Percentiles rank a stretch among this genome's conserved stretches.
Conservation (phyloP, 1,140 invertebrate species). For the Lasioglossum baleicum region DNA sequence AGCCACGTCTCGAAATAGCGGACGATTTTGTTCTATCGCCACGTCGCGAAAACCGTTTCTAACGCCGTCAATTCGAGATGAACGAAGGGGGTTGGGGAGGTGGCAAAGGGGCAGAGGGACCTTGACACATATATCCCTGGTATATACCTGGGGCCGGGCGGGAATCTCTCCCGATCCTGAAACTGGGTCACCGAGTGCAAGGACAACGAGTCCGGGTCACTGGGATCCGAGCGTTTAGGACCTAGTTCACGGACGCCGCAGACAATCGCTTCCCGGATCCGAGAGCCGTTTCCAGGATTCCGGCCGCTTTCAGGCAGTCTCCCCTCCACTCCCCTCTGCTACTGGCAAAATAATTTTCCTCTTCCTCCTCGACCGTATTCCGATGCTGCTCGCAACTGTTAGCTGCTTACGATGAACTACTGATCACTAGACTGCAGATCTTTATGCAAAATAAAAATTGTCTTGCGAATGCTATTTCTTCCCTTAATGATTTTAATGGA, state of each 20-base stretch:
- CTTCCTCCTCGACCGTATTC: neutral
- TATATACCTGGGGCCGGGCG: constrained; percentile 59
- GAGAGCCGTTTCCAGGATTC: constrained; percentile 13
- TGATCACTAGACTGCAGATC: too few relatives aligned
- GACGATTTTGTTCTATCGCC: constrained; percentile 18
- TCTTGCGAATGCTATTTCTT: too few relatives aligned
- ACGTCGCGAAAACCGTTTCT: neutral
- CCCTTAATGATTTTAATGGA: too few relatives aligned
- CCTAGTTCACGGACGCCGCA: constrained; percentile 62
- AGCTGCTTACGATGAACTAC: too few relatives aligned
- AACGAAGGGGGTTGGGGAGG: constrained; percentile 2
- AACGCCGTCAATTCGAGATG: constrained; percentile 45
- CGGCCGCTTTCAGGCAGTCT: neutral
- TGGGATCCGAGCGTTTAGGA: constrained; percentile 58
- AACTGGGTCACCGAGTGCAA: constrained; percentile 75
- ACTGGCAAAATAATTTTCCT: neutral
- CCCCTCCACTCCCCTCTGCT: neutral
- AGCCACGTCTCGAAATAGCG: neutral
- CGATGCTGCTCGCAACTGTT: neutral
- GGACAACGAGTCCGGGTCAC: constrained; percentile 73
- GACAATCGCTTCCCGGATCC: constrained; percentile 33
- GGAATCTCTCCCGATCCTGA: constrained; percentile 65
- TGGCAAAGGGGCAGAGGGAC: constrained; percentile 38
- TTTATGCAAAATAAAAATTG: too few relatives aligned
- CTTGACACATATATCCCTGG: constrained; percentile 73